Base-by-base conservation (phyloP, 2,797 vertebrate genomes). In the Caiman crocodilus region DNA sequence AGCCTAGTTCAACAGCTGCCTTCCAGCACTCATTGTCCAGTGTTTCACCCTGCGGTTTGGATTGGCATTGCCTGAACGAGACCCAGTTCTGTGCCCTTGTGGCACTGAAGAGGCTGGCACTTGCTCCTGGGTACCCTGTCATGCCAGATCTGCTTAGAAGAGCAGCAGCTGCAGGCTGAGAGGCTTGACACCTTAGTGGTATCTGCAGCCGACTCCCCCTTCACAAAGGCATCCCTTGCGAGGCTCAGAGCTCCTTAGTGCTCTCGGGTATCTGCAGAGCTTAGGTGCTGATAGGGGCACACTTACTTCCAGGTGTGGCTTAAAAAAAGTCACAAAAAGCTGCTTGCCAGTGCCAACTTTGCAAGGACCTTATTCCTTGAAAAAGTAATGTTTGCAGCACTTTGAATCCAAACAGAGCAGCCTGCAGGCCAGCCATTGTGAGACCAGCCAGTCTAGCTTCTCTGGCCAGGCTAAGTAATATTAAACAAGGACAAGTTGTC, bases 161-260 rank as follows among this genome's bases (percentile, higher is more conserved):
- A 80, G 87, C 71, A 1, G 17, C 80, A 65, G 56, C 91, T 88
- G 87, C 1, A 55, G 74, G 61, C 71, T n/a, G 85, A 88, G 82
- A 85, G 77, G 71, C 93, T 93, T 91, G 90, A 75, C 85, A 10
- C 93, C 95, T 4, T 64, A 74, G 84, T 3, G 21, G 71, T 93
- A 89, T 79, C 90, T 88, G 85, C 20, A 63, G 94, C 93, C 79
- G 93, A 92, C 92, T 81, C 89, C 89, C 89, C 85, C 92, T 79
- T 84, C 90, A 94, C 85, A 87, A 96, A 95, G 94, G 95, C 94
- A 35, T 32, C 18, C 93, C 90, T 58, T 59, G 71, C 4, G 71
- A 92, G 87, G 76, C 75, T 60, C 57, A 56, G 83, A 25, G 58
- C 28, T 6, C 21, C 21, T 65, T 23, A 78, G 76, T 75, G 77